Evolutionary conservation across 2,113 vertebrate genomes (phyloP).

Genomic region (Phylloscopus trochiloides): DNA sequence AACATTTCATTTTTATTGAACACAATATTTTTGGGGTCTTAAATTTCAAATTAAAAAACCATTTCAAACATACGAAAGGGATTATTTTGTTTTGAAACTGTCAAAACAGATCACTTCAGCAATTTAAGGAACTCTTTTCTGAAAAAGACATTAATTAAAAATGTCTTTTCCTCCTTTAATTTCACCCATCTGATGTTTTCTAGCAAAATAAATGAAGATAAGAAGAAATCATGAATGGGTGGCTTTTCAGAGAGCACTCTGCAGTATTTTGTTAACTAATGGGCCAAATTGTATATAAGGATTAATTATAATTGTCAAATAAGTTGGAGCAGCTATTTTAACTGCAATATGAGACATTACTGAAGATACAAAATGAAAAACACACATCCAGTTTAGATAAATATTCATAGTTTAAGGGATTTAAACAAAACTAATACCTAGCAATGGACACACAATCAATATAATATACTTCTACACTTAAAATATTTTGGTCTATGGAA

Average conservation of each 20-base stretch:
- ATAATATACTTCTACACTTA: neutral
- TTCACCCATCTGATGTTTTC: slow-evolving; percentile 8
- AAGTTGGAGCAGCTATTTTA: neutral
- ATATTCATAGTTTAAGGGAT: neutral
- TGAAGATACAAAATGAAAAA: neutral
- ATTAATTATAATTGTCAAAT: neutral
- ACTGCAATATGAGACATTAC: neutral
- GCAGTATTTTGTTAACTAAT: neutral
- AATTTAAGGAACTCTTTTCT: neutral
- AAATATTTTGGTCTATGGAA: neutral
- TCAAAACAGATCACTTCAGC: neutral
- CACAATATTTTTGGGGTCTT: neutral
- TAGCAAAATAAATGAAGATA: neutral
- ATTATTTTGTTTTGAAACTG: slow-evolving; percentile 7
- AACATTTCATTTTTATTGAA: slow-evolving; percentile 1
- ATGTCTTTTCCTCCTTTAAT: slow-evolving; percentile 2
- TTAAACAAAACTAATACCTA: neutral
- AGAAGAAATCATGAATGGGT: neutral
- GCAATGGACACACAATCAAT: neutral
- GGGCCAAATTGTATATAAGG: neutral
- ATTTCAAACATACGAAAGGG: neutral
- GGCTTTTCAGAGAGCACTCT: neutral
- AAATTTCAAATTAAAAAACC: neutral
- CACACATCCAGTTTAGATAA: neutral
- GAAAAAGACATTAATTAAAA: slow-evolving; percentile 7